Base-by-base conservation (phyloP, 2,113 vertebrate genomes). In the Grallaria varia region DNA sequence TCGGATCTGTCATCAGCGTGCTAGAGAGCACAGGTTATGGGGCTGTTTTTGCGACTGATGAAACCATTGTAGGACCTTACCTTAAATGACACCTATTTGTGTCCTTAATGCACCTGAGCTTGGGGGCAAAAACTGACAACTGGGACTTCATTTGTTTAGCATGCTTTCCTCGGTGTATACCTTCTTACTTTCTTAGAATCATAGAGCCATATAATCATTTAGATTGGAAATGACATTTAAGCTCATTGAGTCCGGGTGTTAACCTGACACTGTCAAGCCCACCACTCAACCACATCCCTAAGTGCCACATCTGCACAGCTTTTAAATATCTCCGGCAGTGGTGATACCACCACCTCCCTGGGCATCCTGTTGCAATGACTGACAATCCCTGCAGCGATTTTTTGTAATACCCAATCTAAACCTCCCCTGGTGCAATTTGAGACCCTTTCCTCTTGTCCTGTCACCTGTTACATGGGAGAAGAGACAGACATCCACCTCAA, bases 51-150 rank as follows among this genome's bases (percentile, higher is more conserved):
- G n/a, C n/a, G n/a, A n/a, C n/a, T n/a, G n/a, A n/a, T n/a, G n/a
- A n/a, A n/a, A n/a, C n/a, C n/a, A n/a, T n/a, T n/a, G n/a, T n/a
- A n/a, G n/a, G n/a, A n/a, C n/a, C n/a, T n/a, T n/a, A n/a, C n/a
- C n/a, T n/a, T n/a, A n/a, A n/a, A n/a, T n/a, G n/a, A n/a, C n/a
- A n/a, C n/a, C n/a, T n/a, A n/a, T n/a, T n/a, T n/a, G n/a, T n/a
- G 78, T 66, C 40, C 4, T 0, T 67, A 87, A 77, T 7, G 35
- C 19, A 44, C 40, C 31, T 44, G 27, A 78, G 60, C 22, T 40
- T 17, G 17, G 2, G 2, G 3, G 3, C 1, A 10, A 78, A 56
- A 1, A 28, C 7, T 24, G 68, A 47, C 23, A 45, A 4, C 19
- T 78, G 16, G n/a, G 35, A 31, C 8, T 74, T 86, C 8, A 31